These are phyloP conservation scores for Eleginops maclovinus DNA, from an alignment of 2,113 vertebrate species.

Conservation along the genomic window DNA sequence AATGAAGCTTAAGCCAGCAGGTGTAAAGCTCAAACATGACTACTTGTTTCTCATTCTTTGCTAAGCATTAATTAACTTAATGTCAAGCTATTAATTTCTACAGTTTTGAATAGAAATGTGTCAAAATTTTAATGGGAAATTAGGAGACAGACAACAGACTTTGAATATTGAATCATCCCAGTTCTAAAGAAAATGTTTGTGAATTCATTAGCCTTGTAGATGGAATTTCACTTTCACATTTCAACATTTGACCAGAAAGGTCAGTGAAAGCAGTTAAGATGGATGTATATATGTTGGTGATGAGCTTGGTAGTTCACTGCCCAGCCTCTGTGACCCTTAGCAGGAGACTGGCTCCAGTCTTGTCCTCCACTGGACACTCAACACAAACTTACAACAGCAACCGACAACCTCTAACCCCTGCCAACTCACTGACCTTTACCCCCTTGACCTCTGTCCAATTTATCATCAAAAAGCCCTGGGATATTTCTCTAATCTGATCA, in stretches of 20 bases:
- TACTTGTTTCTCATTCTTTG: background rate
- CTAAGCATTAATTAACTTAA: background rate
- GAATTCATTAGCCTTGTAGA: background rate
- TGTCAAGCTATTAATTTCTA: background rate
- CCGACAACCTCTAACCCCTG: constrained; percentile 65
- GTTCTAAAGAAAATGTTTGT: background rate
- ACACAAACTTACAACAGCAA: constrained; percentile 67
- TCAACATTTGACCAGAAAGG: constrained; percentile 13
- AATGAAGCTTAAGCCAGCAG: background rate
- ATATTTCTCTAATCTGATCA: constrained; percentile 55
- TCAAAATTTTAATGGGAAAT: background rate
- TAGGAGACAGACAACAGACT: background rate
- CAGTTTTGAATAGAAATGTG: background rate
- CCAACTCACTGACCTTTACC: constrained; percentile 64
- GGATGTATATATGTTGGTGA: background rate
- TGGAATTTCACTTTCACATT: background rate
- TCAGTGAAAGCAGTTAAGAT: constrained; percentile 18
- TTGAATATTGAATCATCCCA: background rate
- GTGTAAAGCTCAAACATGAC: background rate
- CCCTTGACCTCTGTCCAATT: constrained; percentile 69
- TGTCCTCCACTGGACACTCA: constrained; percentile 58
- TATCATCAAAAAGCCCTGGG: constrained; percentile 52
- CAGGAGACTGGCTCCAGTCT: constrained; percentile 66
- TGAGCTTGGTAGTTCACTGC: constrained; percentile 49
- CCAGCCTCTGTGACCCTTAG: constrained; percentile 55